Percentiles rank a stretch among this genome's conserved stretches.
These are phyloP conservation scores for Eonycteris spelaea DNA, from an alignment of 2,113 vertebrate genomes.

Conservation along the genomic window DNA sequence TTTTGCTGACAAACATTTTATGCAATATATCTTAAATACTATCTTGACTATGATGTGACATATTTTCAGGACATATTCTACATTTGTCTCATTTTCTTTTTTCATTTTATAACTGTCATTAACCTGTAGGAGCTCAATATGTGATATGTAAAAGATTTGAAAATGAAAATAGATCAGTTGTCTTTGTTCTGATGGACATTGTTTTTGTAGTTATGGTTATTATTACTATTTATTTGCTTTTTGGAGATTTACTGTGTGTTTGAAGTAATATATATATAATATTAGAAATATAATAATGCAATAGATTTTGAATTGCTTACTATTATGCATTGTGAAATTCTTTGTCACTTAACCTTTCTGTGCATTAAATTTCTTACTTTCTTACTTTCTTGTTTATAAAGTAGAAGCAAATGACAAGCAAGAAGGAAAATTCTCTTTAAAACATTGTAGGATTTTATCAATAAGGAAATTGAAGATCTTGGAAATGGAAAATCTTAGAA, in stretches of 20 bases:
- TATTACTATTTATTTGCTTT: neutral
- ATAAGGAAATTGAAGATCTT: neutral
- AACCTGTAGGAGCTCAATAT: slow-evolving; percentile 16
- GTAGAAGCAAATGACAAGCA: neutral
- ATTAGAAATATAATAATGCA: neutral
- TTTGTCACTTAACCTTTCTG: neutral
- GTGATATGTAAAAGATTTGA: neutral
- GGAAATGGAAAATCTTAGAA: neutral
- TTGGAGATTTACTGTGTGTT: neutral
- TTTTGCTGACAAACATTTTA: slow-evolving; percentile 64
- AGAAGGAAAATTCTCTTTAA: neutral
- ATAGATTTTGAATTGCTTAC: neutral
- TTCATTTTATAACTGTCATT: neutral
- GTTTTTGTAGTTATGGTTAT: neutral
- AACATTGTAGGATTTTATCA: neutral
- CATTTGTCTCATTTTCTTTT: neutral
- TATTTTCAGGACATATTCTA: neutral
- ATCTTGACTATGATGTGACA: slow-evolving; percentile 35
- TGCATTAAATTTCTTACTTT: neutral
- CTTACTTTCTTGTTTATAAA: neutral
- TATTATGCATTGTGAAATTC: neutral
- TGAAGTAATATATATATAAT: neutral
- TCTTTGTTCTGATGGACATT: neutral
- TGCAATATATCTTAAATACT: slow-evolving; percentile 1
- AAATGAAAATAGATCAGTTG: neutral